Evolutionary conservation across 2,113 vertebrate genomes (phyloP).

Genomic region (Cricetomys ansorgei): DNA sequence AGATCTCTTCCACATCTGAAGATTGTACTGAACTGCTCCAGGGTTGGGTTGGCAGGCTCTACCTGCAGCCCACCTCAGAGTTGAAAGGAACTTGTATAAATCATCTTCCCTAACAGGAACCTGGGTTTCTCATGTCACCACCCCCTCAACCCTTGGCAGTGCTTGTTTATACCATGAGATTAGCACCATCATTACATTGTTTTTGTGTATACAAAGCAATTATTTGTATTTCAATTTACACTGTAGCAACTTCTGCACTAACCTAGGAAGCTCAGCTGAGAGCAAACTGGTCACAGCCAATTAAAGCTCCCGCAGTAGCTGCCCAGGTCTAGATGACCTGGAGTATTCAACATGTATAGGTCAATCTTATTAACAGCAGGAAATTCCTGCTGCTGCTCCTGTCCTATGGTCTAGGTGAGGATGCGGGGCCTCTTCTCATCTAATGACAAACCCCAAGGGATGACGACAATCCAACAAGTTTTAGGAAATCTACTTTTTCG

Average conservation of each 20-base stretch:
- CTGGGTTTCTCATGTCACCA: constrained; percentile 52
- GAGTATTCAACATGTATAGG: constrained; percentile 63
- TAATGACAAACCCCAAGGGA: constrained; percentile 27
- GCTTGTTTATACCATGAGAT: constrained; percentile 77
- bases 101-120: constrained; percentile 55
- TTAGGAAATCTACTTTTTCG: constrained; percentile 47
- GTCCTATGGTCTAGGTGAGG: constrained; percentile 19
- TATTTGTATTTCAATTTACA: constrained; percentile 61
- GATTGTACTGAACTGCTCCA: not conserved
- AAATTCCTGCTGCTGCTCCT: constrained; percentile 22
- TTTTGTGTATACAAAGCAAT: constrained; percentile 71
- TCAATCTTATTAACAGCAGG: not conserved
- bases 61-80: not conserved
- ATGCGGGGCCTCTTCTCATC: constrained; percentile 4
- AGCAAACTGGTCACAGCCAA: constrained; percentile 44
- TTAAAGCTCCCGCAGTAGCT: constrained; percentile 12
- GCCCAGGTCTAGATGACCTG: constrained; percentile 55
- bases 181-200: constrained; percentile 81
- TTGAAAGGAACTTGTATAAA: constrained; percentile 47
- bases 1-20: not conserved
- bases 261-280: constrained; percentile 58
- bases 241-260: constrained; percentile 63
- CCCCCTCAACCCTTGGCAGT: constrained; percentile 77
- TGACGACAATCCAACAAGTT: not conserved
- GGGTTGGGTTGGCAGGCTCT: constrained; percentile 17